phyloP scores from a whole-genome alignment of 2,888 invertebrate species.

The Drosophila niveifrons region DNA sequence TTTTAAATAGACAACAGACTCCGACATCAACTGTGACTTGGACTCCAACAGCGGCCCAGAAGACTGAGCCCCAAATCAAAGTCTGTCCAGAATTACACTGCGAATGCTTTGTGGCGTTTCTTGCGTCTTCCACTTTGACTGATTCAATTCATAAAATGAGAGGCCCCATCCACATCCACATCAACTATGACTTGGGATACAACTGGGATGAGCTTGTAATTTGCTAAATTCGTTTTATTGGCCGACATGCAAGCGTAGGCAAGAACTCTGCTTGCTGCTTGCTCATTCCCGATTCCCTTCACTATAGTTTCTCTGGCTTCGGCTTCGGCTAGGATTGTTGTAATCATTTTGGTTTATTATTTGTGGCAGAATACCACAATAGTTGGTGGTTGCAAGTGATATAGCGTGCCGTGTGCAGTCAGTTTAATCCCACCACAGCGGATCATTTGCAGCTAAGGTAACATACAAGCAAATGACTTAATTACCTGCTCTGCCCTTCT shows the following conservation, averaged over 20 bases:
- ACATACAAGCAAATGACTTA: constrained; percentile 73
- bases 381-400: constrained; percentile 1
- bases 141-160: constrained; percentile 82
- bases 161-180: constrained; percentile 15
- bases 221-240: constrained; percentile 81
- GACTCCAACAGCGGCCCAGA: constrained; percentile 3
- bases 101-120: constrained; percentile 18
- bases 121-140: constrained; percentile 69
- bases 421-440: constrained; percentile 24
- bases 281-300: constrained; percentile 5
- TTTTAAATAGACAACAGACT: constrained; percentile 56
- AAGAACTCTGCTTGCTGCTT: constrained; percentile 19
- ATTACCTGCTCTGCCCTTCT: constrained; percentile 50
- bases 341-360: constrained; percentile 80
- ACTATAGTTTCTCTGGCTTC: not conserved
- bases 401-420: constrained; percentile 28
- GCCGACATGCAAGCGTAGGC: constrained; percentile 74
- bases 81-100: constrained; percentile 17
- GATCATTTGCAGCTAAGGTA: constrained; percentile 38
- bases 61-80: constrained; percentile 1
- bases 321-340: constrained; percentile 59
- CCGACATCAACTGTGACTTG: constrained; percentile 7
- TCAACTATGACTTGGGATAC: constrained; percentile 29
- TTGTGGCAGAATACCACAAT: constrained; percentile 62
- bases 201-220: constrained; percentile 74